Percentiles rank a stretch among this genome's conserved stretches.
Conservation (phyloP, 1,140 invertebrate genomes). For the Antheraea mylitta region DNA sequence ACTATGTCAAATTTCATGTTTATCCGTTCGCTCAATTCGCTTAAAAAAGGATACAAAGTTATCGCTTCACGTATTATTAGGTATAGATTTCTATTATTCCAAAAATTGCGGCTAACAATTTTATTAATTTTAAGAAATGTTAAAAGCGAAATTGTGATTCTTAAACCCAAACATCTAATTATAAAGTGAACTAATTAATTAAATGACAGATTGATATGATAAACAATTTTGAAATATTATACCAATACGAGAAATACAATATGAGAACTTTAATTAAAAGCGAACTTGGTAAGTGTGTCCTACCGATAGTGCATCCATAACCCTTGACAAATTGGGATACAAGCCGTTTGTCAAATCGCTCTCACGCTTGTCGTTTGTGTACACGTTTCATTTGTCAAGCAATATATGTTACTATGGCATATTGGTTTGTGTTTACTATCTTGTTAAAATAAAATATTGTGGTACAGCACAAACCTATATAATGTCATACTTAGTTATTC, state of each 20-base stretch:
- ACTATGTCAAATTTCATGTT: too few relatives aligned
- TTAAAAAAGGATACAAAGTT: too few relatives aligned
- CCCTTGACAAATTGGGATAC: slow-evolving; percentile 59
- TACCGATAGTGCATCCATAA: slow-evolving; percentile 53
- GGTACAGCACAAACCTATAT: too few relatives aligned
- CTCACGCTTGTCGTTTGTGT: slow-evolving; percentile 10
- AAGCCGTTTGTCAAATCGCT: slow-evolving; percentile 56
- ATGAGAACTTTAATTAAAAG: slow-evolving; percentile 6
- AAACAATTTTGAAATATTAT: neutral
- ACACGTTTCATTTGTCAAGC: slow-evolving; percentile 32
- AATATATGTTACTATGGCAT: slow-evolving; percentile 7
- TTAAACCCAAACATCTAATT: too few relatives aligned
- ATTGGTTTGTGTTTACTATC: neutral
- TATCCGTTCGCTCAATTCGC: too few relatives aligned
- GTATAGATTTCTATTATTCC: too few relatives aligned
- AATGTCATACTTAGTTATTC: too few relatives aligned
- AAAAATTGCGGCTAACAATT: too few relatives aligned
- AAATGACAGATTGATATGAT: neutral
- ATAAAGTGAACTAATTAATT: too few relatives aligned
- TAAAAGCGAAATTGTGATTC: too few relatives aligned
- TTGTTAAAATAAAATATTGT: neutral
- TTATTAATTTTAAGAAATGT: too few relatives aligned
- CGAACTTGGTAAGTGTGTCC: slow-evolving; percentile 36
- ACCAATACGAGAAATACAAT: neutral
- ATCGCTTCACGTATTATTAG: too few relatives aligned